Conservation (phyloP, 2,888 invertebrate species). For the Agrochola macilenta region DNA sequence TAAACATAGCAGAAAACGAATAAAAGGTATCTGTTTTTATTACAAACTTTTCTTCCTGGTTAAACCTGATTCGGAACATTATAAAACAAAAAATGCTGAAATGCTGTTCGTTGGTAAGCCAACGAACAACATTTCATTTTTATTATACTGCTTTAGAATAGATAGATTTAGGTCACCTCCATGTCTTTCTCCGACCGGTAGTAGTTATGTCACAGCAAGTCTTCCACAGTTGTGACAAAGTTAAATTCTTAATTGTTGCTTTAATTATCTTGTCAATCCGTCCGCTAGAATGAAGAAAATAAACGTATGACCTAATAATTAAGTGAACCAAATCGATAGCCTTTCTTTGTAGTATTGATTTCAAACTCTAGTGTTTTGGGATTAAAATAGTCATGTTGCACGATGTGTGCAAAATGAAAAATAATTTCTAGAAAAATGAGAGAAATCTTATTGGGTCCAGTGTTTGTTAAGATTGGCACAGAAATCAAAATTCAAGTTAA, state of each 20-base stretch:
- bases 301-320: background rate
- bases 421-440: background rate
- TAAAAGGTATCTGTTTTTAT: background rate
- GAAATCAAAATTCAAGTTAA: background rate
- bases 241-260: background rate
- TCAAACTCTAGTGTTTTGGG: background rate
- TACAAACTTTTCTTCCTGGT: background rate
- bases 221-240: background rate
- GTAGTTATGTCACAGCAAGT: conserved; percentile 1
- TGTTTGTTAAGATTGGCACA: background rate
- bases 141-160: background rate
- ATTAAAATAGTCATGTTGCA: background rate
- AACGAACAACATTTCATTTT: background rate
- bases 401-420: background rate
- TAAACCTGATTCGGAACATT: too few relatives aligned
- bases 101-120: background rate
- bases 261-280: background rate
- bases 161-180: background rate
- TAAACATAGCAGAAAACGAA: background rate
- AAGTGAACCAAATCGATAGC: background rate
- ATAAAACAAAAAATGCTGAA: too few relatives aligned
- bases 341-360: background rate
- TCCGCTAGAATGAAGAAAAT: background rate
- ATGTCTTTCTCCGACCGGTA: background rate
- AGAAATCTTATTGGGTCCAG: background rate